Evolutionary conservation across 2,797 vertebrate genomes (phyloP).

Genomic region (Monodelphis domestica): DNA sequence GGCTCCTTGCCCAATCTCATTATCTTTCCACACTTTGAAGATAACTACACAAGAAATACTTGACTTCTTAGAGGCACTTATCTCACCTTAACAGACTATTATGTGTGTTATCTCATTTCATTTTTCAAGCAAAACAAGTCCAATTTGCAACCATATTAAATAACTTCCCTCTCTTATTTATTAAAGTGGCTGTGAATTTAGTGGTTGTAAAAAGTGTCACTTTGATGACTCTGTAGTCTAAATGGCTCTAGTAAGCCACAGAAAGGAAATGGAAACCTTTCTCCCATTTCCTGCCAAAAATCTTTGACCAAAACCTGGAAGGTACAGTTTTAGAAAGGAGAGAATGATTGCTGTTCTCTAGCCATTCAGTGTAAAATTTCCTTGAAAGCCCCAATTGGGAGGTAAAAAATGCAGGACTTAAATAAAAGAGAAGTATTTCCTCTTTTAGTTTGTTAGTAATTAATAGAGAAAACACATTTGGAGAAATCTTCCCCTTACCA

Average conservation of each 20-base stretch:
- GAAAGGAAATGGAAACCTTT: conserved; percentile 60
- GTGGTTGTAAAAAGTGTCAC: conserved; percentile 44
- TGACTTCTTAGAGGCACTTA: conserved; percentile 59
- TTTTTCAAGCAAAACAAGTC: conserved; percentile 65
- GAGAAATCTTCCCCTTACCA: neutral
- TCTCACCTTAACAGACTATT: conserved; percentile 49
- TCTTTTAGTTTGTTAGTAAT: conserved; percentile 6
- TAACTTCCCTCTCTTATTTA: conserved; percentile 60
- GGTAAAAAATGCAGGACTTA: conserved; percentile 6
- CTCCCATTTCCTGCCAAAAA: conserved; percentile 53
- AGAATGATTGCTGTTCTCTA: conserved; percentile 54
- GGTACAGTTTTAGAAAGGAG: conserved; percentile 38
- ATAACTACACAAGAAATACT: conserved; percentile 36
- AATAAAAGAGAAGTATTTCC: conserved; percentile 28
- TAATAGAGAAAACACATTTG: conserved; percentile 51
- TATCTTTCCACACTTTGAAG: conserved; percentile 60
- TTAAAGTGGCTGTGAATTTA: conserved; percentile 69
- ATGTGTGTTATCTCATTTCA: conserved; percentile 56
- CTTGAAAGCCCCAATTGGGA: conserved; percentile 61
- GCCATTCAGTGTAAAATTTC: conserved; percentile 53
- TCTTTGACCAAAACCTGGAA: conserved; percentile 56
- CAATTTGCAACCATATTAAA: conserved; percentile 56
- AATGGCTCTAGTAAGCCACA: conserved; percentile 59
- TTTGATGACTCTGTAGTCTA: conserved; percentile 40
- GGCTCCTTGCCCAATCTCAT: conserved; percentile 54